Conservation (phyloP, 2,888 invertebrate species). For the Lasiommata megera region DNA sequence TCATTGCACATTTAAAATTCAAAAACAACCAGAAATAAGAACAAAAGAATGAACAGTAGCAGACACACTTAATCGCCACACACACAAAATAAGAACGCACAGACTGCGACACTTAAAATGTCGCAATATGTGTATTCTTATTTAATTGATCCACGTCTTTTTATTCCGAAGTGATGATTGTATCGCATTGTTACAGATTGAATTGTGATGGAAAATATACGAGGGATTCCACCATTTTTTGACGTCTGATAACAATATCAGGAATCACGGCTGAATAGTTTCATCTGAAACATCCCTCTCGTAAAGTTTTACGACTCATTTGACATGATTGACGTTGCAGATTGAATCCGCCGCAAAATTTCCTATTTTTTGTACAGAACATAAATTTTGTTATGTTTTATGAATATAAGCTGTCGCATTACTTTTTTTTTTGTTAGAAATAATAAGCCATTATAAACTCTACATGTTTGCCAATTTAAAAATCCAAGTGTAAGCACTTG, state of each 20-base stretch:
- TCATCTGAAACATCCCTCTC: conserved; percentile 17
- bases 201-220: neutral
- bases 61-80: too few relatives aligned
- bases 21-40: too few relatives aligned
- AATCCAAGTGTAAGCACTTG: too few relatives aligned
- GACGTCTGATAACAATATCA: conserved; percentile 16
- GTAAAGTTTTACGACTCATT: conserved; percentile 29
- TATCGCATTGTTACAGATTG: neutral
- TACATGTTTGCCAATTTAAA: too few relatives aligned
- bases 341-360: conserved; percentile 25
- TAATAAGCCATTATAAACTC: too few relatives aligned
- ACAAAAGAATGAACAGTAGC: too few relatives aligned
- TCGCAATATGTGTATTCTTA: too few relatives aligned
- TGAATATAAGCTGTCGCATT: conserved; percentile 11
- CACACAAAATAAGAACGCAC: too few relatives aligned
- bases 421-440: neutral
- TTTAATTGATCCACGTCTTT: too few relatives aligned
- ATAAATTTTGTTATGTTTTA: conserved; percentile 19
- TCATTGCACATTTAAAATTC: too few relatives aligned
- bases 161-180: neutral
- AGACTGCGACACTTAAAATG: too few relatives aligned
- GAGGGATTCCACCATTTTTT: neutral
- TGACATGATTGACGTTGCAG: conserved; percentile 29
- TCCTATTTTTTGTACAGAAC: conserved; percentile 17
- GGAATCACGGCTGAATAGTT: conserved; percentile 22